A percentile compares a stretch with the other conserved stretches of the same genome.
phyloP scores from a whole-genome alignment of 2,888 invertebrate species.

The Eledone cirrhosa region DNA sequence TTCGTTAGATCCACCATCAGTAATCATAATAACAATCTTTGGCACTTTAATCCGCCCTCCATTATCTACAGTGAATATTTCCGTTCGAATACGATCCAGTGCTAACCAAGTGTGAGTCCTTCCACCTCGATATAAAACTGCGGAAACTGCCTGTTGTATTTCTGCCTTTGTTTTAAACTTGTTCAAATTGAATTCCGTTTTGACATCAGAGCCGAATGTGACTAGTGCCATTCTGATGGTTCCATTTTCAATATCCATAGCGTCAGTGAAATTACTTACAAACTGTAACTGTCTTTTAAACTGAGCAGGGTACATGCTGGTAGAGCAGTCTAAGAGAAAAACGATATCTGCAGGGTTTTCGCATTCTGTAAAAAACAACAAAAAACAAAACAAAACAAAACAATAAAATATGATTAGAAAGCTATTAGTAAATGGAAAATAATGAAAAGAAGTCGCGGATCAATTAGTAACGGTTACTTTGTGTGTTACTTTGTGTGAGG shows the following conservation, averaged over 20 bases:
- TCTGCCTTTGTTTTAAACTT: background rate
- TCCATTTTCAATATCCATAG: background rate
- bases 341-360: conserved; percentile 51
- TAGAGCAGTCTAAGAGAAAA: conserved; percentile 52
- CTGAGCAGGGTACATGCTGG: conserved; percentile 52
- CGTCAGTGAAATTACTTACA: background rate
- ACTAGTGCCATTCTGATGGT: background rate
- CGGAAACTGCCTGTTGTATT: background rate
- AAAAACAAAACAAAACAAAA: too few species aligned
- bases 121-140: background rate
- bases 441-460: too few species aligned
- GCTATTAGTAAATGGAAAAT: too few species aligned
- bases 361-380: conserved; percentile 33
- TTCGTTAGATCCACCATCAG: background rate
- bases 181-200: background rate
- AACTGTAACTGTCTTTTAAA: conserved; percentile 44
- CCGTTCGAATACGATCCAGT: background rate
- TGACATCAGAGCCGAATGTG: background rate
- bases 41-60: background rate
- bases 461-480: too few species aligned
- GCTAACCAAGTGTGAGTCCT: conserved; percentile 8
- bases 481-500: too few species aligned
- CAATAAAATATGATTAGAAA: too few species aligned
- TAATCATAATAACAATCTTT: conserved; percentile 15
- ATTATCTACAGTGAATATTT: background rate